These are phyloP conservation scores for Sisyra terminalis DNA, from an alignment of 2,888 invertebrate species.

Conservation along the genomic window DNA sequence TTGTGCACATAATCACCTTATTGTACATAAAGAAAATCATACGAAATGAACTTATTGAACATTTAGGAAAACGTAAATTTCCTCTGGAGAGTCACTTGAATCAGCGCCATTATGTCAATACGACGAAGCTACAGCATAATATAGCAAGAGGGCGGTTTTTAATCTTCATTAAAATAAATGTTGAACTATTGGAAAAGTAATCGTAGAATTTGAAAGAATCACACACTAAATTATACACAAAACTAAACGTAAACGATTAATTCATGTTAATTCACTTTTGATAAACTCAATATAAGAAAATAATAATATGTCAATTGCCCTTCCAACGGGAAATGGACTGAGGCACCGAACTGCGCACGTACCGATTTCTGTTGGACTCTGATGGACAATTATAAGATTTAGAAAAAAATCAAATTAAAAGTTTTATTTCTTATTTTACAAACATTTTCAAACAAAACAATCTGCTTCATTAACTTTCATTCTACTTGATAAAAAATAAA, in stretches of 20 bases:
- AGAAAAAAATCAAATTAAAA: too few relatives aligned
- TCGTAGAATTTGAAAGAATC: background rate
- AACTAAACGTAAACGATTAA: background rate
- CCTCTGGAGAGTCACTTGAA: conserved; percentile 1
- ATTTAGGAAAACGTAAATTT: background rate
- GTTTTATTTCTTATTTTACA: too few relatives aligned
- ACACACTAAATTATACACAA: conserved; percentile 2
- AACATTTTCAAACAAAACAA: too few relatives aligned
- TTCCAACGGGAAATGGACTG: conserved; percentile 6
- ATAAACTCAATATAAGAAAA: background rate
- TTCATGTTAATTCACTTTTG: conserved; percentile 3
- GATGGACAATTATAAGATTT: too few relatives aligned
- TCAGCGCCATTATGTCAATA: conserved; percentile 5
- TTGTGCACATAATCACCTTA: too few relatives aligned
- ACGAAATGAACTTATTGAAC: too few relatives aligned
- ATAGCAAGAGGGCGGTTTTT: conserved; percentile 2
- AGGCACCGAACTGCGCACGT: conserved; percentile 1
- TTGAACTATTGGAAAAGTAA: too few relatives aligned
- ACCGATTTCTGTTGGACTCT: background rate
- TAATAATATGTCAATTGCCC: conserved; percentile 5
- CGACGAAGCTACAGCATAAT: too few relatives aligned
- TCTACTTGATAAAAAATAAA: too few relatives aligned
- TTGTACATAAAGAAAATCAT: too few relatives aligned
- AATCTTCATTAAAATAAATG: too few relatives aligned
- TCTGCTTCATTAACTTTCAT: too few relatives aligned